Evolutionary conservation across 2,113 vertebrate species (phyloP), one percentile per base, ranked within the genome.

Genomic region (Heterochromis multidens): DNA sequence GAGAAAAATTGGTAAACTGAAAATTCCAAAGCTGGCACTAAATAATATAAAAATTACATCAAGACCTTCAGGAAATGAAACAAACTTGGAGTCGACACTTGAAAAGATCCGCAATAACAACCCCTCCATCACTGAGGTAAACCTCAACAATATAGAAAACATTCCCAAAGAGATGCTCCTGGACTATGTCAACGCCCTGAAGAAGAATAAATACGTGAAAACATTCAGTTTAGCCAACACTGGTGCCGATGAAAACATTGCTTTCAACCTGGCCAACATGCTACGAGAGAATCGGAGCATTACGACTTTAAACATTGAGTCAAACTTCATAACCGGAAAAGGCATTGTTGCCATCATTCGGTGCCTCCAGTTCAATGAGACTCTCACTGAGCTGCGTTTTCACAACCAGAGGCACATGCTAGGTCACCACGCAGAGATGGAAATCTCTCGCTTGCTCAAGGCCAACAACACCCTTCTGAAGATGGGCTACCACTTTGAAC

Each of bases 71-170:
- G 98, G 98, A 88, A 99, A 99, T 77, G 97, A 98, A 93, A 99
- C 98, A 1, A 98, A 99, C 87, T 93, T 99, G 85, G 98, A 99
- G 2, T 96, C 95, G 1, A 98, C 97, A 13, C 94, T 99, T 79
- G 94, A 96, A n/a, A 97, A 96, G 81, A 96, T 98, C 19, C 95
- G 95, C 19, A 97, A 97, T 49, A 99, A 99, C 88, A 96, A 97
- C 74, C 96, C 97, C 0, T 95, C 96, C 0, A 19, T 99, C 90
- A 97, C 96, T 4, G 99, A 99, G 43, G 96, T 99, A 49, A 99
- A 99, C 92, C 95, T 99, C 89, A 99, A 99, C 96, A 99, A 99
- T 90, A 97, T 99, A n/a, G 99, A 99, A 89, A 99, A 99, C 80
- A 96, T 99, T 96, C 98, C 99, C 83, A 99, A 97, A 88, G 98